phyloP scores from a whole-genome alignment of 1,140 invertebrate genomes.

The Drosophila jambulina region DNA sequence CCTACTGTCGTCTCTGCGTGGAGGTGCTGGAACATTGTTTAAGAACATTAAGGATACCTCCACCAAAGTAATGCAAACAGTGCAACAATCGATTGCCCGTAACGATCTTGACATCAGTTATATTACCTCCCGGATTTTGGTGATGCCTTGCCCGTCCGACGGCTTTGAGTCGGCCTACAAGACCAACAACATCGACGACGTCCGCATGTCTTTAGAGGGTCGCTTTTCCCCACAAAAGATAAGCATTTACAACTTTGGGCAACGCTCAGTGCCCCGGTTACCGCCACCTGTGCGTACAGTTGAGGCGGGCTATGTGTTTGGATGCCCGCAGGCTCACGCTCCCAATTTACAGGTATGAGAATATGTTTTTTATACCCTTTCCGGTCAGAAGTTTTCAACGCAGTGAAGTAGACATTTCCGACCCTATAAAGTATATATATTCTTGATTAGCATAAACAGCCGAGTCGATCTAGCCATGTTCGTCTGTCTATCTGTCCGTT shows the following conservation, averaged over 20 bases:
- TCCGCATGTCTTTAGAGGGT: slow-evolving; percentile 90
- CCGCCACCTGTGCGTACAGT: slow-evolving; percentile 87
- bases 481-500: no score
- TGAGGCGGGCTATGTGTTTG: slow-evolving; percentile 88
- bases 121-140: slow-evolving; percentile 94
- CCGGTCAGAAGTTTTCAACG: no score
- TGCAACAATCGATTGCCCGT: slow-evolving; percentile 95
- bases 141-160: slow-evolving; percentile 97
- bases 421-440: no score
- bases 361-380: not conserved
- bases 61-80: slow-evolving; percentile 97
- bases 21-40: slow-evolving; percentile 93
- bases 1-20: slow-evolving; percentile 92
- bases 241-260: slow-evolving; percentile 91
- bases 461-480: no score
- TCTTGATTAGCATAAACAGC: no score
- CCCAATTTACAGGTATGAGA: slow-evolving; percentile 86
- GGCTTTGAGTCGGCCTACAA: slow-evolving; percentile 96
- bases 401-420: no score
- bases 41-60: slow-evolving; percentile 98
- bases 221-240: slow-evolving; percentile 91
- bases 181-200: slow-evolving; percentile 97
- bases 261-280: slow-evolving; percentile 88
- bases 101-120: slow-evolving; percentile 96
- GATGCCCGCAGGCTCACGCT: slow-evolving; percentile 88